Base-by-base conservation (phyloP, 2,113 vertebrate genomes). In the Haemorhous mexicanus region DNA sequence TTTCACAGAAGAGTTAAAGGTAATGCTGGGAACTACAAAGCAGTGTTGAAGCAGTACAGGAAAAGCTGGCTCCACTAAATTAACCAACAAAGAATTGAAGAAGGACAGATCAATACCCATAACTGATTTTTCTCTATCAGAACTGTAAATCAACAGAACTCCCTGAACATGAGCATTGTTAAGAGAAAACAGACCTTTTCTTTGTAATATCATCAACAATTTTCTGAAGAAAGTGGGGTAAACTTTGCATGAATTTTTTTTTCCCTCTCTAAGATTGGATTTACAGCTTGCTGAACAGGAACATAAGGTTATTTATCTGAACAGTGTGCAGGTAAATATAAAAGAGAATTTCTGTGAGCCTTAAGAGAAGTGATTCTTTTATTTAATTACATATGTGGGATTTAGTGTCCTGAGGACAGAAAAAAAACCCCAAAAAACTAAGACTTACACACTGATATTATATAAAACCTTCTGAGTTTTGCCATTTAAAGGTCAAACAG, bases 401-500 rank as follows among this genome's bases (percentile, higher is more conserved):
- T 76, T 72, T 73, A 74, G 14, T 80, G 43, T 74, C 67, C 77
- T 53, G 37, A 92, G 47, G 56, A 92, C 46, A 73, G 75, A 47
- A 66, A 63, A 41, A 18, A 64, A 23, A 30, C 0, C 0, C 2
- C 2, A 10, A 15, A 50, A 62, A 77, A 13, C 33, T 24, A 80
- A 20, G 23, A 52, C 56, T 89, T 84, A 82, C 59, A 69, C 24
- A 80, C 6, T 68, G 27, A 78, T 85, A 81, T 41, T 89, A 94
- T 21, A 95, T 80, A 91, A 85, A 83, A 89, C 46, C 53, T n/a
- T 88, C 73, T 32, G 67, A 74, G 20, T 89, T 90, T 79, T 87
- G 46, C 75, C 87, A 73, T 94, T 95, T 94, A 94, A 92, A 92
- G 81, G 84, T 95, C 87, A 88, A 75, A 88, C 11, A 80, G 75